A percentile compares a stretch with the other conserved stretches of the same genome.
Conservation (phyloP, 2,797 vertebrate genomes). For the Mus spretus region DNA sequence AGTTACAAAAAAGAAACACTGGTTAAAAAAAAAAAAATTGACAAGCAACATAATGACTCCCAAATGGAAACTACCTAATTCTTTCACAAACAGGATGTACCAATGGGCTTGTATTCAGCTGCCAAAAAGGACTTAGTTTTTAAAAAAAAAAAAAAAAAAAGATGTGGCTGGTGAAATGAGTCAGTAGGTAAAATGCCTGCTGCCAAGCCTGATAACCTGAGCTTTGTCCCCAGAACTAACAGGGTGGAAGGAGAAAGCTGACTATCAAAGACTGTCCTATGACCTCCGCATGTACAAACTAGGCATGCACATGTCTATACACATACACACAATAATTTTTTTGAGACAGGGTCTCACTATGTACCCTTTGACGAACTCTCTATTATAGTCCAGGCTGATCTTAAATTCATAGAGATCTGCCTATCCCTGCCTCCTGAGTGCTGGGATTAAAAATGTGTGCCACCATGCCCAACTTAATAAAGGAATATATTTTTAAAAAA, state of each 20-base stretch:
- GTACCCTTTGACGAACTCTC: background rate
- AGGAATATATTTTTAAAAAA: background rate
- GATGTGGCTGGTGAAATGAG: background rate
- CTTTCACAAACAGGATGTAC: constrained; percentile 2
- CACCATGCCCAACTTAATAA: background rate
- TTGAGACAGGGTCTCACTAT: background rate
- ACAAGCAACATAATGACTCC: background rate
- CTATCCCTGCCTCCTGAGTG: background rate
- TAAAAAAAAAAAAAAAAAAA: background rate
- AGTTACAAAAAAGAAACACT: background rate
- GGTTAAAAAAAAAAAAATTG: constrained; percentile 57
- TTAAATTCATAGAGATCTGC: background rate
- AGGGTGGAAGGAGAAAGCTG: background rate
- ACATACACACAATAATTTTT: background rate
- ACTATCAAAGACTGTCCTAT: background rate
- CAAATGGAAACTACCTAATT: constrained; percentile 27
- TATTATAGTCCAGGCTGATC: background rate
- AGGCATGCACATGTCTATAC: background rate
- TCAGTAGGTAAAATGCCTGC: background rate
- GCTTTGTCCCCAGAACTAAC: background rate
- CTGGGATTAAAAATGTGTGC: background rate
- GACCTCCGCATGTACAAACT: too few relatives aligned
- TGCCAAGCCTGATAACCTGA: background rate
- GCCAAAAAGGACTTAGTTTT: background rate
- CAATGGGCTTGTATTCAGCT: background rate